phyloP scores from a whole-genome alignment of 2,888 invertebrate species.

The Erynnis tages region DNA sequence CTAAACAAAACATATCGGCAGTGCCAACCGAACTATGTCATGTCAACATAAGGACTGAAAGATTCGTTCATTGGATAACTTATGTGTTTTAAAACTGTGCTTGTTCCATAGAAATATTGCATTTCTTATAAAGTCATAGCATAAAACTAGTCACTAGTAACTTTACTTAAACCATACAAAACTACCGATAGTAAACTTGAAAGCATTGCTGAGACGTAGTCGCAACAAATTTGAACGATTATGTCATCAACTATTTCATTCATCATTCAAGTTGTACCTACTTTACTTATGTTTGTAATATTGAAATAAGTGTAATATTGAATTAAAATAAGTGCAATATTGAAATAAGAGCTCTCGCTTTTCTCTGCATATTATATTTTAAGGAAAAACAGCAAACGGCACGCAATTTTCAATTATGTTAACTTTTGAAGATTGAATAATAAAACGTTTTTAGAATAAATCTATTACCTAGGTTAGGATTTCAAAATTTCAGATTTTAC shows the following conservation, averaged over 20 bases:
- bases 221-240: constrained; percentile 16
- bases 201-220: constrained; percentile 2
- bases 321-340: too few relatives aligned
- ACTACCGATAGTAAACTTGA: constrained; percentile 2
- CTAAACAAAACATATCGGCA: not conserved
- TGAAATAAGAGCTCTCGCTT: constrained; percentile 5
- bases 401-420: constrained; percentile 9
- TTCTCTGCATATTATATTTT: not conserved
- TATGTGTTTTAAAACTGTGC: too few relatives aligned
- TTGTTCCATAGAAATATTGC: too few relatives aligned
- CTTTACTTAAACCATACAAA: too few relatives aligned
- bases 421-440: constrained; percentile 1
- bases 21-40: not conserved
- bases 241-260: constrained; percentile 11
- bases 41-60: too few relatives aligned
- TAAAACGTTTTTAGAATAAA: constrained; percentile 12
- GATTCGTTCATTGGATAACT: too few relatives aligned
- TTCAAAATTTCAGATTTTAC: constrained; percentile 11
- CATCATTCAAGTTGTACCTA: too few relatives aligned
- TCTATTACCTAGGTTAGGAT: constrained; percentile 5
- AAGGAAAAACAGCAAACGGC: constrained; percentile 1
- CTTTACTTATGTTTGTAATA: too few relatives aligned
- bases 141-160: too few relatives aligned
- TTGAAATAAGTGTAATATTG: too few relatives aligned
- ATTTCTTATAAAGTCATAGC: too few relatives aligned